Evolutionary conservation across 2,797 vertebrate species (phyloP), one percentile per base, ranked within the genome.

Genomic region (Meriones psammophilus): DNA sequence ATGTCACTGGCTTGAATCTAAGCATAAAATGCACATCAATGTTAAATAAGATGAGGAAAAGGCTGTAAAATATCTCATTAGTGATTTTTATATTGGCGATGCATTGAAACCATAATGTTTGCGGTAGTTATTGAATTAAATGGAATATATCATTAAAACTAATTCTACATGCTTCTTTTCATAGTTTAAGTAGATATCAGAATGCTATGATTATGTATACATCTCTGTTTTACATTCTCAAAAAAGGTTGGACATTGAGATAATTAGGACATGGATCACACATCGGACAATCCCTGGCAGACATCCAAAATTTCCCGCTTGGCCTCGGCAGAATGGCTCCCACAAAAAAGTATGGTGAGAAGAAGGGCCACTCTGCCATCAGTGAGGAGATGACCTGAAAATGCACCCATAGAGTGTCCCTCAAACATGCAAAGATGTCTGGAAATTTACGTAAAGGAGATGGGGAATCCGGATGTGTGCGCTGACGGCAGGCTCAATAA

Each of bases 51-150:
- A 74, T 60, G 42, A 86, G 73, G 81, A 81, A 86, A 88, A 46
- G 28, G 3, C 39, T 80, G 10, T 58, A 50, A 71, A 91, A 88
- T 54, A 46, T 10, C 30, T 73, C 42, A 83, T 26, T 80, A 88
- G 73, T 81, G 69, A 73, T 62, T 92, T 85, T 88, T 85, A 76
- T 84, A n/a, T 58, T 87, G 26, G 84, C 10, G 64, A 20, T 68
- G 84, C 89, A 66, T 15, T 93, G n/a, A 92, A 85, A 91, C 42
- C 22, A 81, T 60, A 79, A 68, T 66, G 13, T 81, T 93, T 93
- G 83, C 13, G 9, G 71, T 78, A 62, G 64, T 76, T 33, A 79
- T 22, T 68, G 14, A 30, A 50, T 62, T 92, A 83, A 94, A 85
- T 64, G 56, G 42, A 79, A 73, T 88, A 73, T 64, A 62, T 28